phyloP scores from a whole-genome alignment of 2,113 vertebrate species.

The Cottus gobio region DNA sequence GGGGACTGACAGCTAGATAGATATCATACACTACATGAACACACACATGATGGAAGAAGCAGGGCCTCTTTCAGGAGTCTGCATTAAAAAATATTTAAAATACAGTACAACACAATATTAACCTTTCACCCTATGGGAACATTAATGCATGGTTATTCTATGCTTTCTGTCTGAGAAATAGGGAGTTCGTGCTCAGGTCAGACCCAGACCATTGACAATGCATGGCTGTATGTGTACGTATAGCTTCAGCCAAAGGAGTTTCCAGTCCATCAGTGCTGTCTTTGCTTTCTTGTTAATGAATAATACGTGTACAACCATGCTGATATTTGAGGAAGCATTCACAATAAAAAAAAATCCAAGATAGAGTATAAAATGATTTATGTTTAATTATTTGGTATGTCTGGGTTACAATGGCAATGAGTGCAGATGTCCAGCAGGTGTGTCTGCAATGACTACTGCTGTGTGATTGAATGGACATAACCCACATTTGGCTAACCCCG shows the following conservation, averaged over 20 bases:
- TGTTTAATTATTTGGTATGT: background rate
- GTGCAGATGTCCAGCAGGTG: background rate
- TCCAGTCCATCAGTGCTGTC: constrained; percentile 1
- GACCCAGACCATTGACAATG: constrained; percentile 58
- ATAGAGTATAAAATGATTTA: background rate
- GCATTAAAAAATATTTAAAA: constrained; percentile 19
- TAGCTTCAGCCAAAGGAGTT: constrained; percentile 15
- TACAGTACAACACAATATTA: background rate
- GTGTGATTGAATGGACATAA: background rate
- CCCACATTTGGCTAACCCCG: background rate
- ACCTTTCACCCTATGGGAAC: constrained; percentile 6
- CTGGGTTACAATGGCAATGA: background rate
- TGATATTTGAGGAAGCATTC: background rate
- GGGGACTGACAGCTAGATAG: constrained; percentile 60
- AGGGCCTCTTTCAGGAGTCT: background rate
- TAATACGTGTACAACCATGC: constrained; percentile 5
- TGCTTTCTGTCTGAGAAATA: constrained; percentile 26
- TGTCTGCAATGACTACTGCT: background rate
- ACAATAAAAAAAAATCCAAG: background rate
- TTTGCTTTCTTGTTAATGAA: constrained; percentile 18
- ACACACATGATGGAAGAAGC: constrained; percentile 4
- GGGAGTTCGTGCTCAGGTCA: constrained; percentile 52
- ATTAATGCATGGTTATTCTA: constrained; percentile 20
- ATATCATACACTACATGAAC: constrained; percentile 57
- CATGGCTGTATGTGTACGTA: constrained; percentile 32